These are phyloP conservation scores for Drosophila anceps DNA, from an alignment of 2,888 invertebrate genomes.

Conservation along the genomic window DNA sequence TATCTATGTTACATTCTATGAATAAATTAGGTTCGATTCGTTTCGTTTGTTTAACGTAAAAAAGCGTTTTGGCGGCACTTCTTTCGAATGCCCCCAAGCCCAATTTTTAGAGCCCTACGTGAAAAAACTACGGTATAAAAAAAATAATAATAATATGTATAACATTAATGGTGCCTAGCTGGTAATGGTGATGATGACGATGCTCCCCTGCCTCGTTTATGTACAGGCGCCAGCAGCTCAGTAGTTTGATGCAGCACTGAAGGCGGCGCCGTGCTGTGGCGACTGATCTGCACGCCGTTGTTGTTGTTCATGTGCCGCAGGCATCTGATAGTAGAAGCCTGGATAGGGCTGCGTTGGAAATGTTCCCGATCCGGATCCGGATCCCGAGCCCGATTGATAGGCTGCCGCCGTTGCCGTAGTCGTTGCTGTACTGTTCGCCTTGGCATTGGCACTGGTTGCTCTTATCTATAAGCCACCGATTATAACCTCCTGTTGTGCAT, in stretches of 20 bases:
- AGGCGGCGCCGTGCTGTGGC: constrained; percentile 37
- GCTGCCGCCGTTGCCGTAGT: constrained; percentile 47
- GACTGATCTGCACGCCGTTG: constrained; percentile 36
- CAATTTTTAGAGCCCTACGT: constrained; percentile 47
- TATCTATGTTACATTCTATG: constrained; percentile 71
- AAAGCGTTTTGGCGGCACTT: constrained; percentile 58
- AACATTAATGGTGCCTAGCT: constrained; percentile 62
- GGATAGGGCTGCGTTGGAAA: constrained; percentile 51
- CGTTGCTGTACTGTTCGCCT: constrained; percentile 44
- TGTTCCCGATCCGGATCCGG: constrained; percentile 7
- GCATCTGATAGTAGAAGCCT: constrained; percentile 61
- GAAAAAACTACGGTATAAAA: constrained; percentile 51
- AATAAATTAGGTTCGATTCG: constrained; percentile 71
- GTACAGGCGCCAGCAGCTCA: constrained; percentile 51
- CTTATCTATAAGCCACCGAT: constrained; percentile 85
- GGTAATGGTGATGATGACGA: constrained; percentile 60
- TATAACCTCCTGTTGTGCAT: constrained; percentile 84
- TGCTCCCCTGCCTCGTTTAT: constrained; percentile 37
- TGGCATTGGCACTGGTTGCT: constrained; percentile 66
- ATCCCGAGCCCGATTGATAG: constrained; percentile 28
- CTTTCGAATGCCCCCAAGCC: constrained; percentile 34
- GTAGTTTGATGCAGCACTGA: constrained; percentile 50
- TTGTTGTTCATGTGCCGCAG: constrained; percentile 36
- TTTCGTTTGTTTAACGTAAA: constrained; percentile 67
- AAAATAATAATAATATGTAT: constrained; percentile 48